Conservation (phyloP, 2,888 invertebrate species). For the Phortica magna region DNA sequence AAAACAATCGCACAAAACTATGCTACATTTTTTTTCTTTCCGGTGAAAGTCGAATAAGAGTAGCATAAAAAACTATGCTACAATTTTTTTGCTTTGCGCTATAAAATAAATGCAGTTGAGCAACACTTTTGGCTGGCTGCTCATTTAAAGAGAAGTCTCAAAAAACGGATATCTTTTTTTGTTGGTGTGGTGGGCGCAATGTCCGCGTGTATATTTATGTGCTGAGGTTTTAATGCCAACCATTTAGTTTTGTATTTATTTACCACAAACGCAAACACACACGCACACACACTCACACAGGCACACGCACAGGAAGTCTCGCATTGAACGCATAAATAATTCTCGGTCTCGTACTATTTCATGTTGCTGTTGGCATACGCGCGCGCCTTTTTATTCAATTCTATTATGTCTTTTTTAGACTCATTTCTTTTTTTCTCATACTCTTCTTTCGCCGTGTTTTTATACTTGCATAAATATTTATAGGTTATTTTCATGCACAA, state of each 20-base stretch:
- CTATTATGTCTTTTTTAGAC: not conserved
- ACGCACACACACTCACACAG: not conserved
- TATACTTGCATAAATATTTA: constrained; percentile 15
- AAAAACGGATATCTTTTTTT: no score
- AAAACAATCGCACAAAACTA: no score
- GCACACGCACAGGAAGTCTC: not conserved
- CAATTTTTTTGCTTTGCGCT: no score
- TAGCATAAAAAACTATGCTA: no score
- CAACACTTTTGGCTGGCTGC: not conserved
- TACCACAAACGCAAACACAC: not conserved
- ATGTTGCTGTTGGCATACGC: not conserved
- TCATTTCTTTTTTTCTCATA: not conserved
- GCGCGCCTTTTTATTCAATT: not conserved
- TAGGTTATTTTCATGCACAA: constrained; percentile 16
- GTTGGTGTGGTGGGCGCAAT: no score
- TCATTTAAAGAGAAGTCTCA: not conserved
- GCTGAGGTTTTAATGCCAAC: constrained; percentile 11
- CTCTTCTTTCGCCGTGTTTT: not conserved
- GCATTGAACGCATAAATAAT: constrained; percentile 1
- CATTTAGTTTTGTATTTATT: constrained; percentile 14
- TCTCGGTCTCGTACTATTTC: not conserved
- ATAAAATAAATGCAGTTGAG: not conserved
- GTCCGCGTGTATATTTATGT: not conserved
- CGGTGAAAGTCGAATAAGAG: no score
- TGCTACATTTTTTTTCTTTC: no score